Conservation (phyloP, 2,797 vertebrate species). For the Sebastes miniatus region DNA sequence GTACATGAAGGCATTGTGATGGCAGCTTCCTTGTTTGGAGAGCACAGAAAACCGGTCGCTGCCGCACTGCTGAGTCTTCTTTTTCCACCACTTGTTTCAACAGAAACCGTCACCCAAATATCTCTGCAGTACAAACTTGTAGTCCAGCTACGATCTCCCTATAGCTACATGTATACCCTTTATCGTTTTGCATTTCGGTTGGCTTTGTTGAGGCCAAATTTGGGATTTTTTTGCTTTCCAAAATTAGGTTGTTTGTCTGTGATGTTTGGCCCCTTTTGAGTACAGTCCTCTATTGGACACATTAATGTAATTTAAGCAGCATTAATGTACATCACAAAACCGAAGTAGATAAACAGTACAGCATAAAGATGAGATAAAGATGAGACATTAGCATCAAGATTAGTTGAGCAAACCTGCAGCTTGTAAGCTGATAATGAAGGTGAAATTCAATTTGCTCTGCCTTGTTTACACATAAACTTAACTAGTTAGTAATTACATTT, state of each 20-base stretch:
- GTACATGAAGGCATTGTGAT: slow-evolving; percentile 56
- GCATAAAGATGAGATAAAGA: not conserved
- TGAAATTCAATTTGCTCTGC: not conserved
- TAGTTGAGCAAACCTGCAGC: not conserved
- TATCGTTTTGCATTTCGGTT: slow-evolving; percentile 41
- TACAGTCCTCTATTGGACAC: not conserved
- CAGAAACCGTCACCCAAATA: slow-evolving; percentile 17
- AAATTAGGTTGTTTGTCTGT: not conserved
- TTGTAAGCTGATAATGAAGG: not conserved
- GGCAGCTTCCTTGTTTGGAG: slow-evolving; percentile 73
- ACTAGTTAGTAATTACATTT: not conserved
- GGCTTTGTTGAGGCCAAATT: slow-evolving; percentile 3
- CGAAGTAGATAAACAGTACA: not conserved
- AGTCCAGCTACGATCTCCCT: not conserved
- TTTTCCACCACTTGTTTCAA: slow-evolving; percentile 57
- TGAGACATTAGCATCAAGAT: not conserved
- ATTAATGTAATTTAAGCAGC: not conserved
- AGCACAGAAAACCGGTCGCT: slow-evolving; percentile 56
- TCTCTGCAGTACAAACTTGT: not conserved
- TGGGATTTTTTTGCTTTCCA: not conserved
- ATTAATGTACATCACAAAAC: not conserved
- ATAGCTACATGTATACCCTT: not conserved
- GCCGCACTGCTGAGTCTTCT: slow-evolving; percentile 44
- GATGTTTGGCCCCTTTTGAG: slow-evolving; percentile 2
- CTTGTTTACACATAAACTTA: not conserved